These are phyloP conservation scores for Neopelma chrysocephalum DNA, from an alignment of 2,797 vertebrate species.

Conservation along the genomic window DNA sequence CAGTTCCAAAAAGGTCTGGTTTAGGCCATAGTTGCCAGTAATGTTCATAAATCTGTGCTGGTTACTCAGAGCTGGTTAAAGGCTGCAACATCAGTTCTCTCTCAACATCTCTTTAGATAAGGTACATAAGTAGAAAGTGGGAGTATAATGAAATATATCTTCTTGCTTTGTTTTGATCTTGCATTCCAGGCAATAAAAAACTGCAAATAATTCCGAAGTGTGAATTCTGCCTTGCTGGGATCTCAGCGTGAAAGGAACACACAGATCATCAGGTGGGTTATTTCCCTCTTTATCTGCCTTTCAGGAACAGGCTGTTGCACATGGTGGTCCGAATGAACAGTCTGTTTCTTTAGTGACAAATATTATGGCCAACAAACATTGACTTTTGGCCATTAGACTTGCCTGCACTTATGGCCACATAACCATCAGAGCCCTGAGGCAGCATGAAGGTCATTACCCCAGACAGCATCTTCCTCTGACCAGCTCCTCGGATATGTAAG, in stretches of 20 bases:
- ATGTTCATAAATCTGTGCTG: background rate
- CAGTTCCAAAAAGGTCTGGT: background rate
- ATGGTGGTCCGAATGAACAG: background rate
- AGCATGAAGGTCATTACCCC: constrained; percentile 76
- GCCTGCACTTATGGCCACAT: background rate
- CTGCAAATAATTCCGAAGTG: background rate
- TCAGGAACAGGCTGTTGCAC: background rate
- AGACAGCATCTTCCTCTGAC: constrained; percentile 56
- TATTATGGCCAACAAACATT: background rate
- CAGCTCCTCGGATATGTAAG: constrained; percentile 74
- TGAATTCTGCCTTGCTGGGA: background rate
- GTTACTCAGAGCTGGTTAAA: background rate
- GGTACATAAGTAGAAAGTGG: background rate
- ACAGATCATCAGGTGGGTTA: constrained; percentile 1
- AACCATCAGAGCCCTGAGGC: constrained; percentile 41
- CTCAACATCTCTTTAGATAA: constrained; percentile 9
- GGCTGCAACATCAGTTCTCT: background rate
- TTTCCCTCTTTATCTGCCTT: constrained; percentile 14
- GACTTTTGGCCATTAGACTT: constrained; percentile 45
- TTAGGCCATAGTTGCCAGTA: background rate
- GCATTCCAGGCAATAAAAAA: constrained; percentile 1
- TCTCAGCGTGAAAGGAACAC: background rate
- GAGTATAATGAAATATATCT: constrained; percentile 4
- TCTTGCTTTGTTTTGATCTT: constrained; percentile 30
- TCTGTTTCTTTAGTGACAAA: constrained; percentile 45